Evolutionary conservation across 2,113 vertebrate species (phyloP), one percentile per base, ranked within the genome.

Genomic region (Mus pahari): DNA sequence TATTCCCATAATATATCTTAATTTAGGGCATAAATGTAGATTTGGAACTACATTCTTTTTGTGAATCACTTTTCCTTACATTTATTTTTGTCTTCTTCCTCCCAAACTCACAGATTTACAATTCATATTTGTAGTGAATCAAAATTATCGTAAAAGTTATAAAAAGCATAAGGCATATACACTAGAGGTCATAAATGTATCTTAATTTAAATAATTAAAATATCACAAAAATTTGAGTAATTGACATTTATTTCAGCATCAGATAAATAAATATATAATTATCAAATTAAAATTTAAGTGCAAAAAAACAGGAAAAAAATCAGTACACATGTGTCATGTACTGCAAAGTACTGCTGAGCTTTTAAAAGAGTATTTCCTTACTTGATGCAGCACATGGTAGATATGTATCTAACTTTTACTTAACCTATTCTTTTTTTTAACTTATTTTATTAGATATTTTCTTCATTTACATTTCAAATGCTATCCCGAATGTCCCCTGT

Each of bases 151-250:
- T 39, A 94, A 94, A 78, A 50, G n/a, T 17, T 83, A 79, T 4
- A 96, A 90, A 88, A 94, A 95, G 86, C 66, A 78, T 66, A 73
- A 89, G 74, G 48, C 89, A 50, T 95, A 31, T 60, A 11, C 11
- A 79, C 2, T 5, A 96, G 48, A 77, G 36, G 64, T 93, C 26
- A 79, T 50, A 60, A 84, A 33, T 36, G 55, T 33, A 86, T 33
- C 94, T 93, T 60, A 58, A 42, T 95, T 19, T 77, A 89, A 91
- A 91, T 91, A 94, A 96, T 96, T 92, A 91, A 94, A 89, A 90
- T 17, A 45, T 73, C 50, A 83, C 36, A 9, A 95, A 95, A 78
- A 7, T 83, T 87, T 78, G 78, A 81, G 26, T 86, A 96, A 62
- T 33, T 97, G 73, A 14, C 36, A 93, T 87, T 94, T 96, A 92